These are phyloP conservation scores for Drosophila chauvacae DNA, from an alignment of 1,140 invertebrate genomes.

Conservation along the genomic window DNA sequence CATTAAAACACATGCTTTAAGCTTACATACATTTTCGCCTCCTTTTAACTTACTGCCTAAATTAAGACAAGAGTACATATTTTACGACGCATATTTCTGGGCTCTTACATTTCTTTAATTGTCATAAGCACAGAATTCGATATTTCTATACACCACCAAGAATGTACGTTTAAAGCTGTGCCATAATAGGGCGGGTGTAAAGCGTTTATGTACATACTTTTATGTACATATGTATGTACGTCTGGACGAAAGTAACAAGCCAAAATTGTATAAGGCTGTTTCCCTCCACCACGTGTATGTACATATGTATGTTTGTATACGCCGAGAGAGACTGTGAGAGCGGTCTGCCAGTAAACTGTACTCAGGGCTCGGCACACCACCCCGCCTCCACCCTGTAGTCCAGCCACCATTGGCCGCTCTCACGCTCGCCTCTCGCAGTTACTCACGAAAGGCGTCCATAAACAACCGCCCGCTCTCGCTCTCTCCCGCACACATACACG, in stretches of 20 bases:
- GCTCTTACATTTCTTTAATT: neutral
- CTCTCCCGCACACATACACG: conserved; percentile 43
- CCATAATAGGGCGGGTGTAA: conserved; percentile 16
- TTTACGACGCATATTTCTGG: conserved; percentile 4
- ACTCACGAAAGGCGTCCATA: conserved; percentile 20
- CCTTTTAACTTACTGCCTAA: neutral
- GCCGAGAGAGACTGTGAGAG: conserved; percentile 28
- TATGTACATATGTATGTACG: conserved; percentile 20
- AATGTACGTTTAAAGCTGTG: conserved; percentile 23
- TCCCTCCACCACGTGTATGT: conserved; percentile 78
- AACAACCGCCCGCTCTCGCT: conserved; percentile 34
- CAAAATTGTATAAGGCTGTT: conserved; percentile 70
- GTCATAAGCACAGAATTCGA: conserved; percentile 4
- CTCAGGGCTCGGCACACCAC: conserved; percentile 43
- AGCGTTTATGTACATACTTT: conserved; percentile 33
- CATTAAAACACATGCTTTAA: neutral
- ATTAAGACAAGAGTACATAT: neutral
- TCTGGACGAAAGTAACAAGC: conserved; percentile 63
- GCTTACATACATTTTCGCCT: neutral
- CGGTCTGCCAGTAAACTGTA: conserved; percentile 66
- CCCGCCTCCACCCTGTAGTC: conserved; percentile 1
- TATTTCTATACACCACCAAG: conserved; percentile 7
- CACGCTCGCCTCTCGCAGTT: conserved; percentile 27
- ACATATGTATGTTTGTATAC: conserved; percentile 51
- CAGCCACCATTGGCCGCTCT: conserved; percentile 3